Conservation (phyloP, 2,113 vertebrate genomes). For the Sebastes fasciatus region DNA sequence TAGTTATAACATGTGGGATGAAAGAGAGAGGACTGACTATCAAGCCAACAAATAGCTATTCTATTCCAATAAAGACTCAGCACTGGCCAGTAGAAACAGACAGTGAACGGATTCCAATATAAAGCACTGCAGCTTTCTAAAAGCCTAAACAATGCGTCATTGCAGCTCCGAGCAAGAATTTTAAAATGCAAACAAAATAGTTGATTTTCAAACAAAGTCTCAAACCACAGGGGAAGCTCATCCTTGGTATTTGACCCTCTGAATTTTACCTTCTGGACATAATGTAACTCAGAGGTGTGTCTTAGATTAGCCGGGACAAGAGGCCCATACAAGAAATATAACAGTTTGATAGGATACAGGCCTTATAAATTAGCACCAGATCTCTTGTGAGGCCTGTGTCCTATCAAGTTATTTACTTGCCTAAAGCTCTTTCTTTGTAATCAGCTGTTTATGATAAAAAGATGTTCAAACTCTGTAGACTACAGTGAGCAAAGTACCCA, state of each 20-base stretch:
- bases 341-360: background rate
- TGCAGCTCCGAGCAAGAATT: constrained; percentile 11
- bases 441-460: constrained; percentile 20
- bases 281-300: constrained; percentile 6
- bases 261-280: background rate
- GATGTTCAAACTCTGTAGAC: background rate
- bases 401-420: background rate
- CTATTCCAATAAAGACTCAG: constrained; percentile 7
- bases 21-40: background rate
- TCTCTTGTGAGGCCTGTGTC: background rate
- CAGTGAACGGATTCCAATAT: background rate
- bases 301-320: constrained; percentile 3
- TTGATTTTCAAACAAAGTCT: constrained; percentile 31
- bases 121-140: constrained; percentile 12
- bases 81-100: constrained; percentile 12
- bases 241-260: background rate
- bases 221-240: constrained; percentile 22
- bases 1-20: background rate
- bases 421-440: constrained; percentile 15
- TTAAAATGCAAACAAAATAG: constrained; percentile 45
- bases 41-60: background rate
- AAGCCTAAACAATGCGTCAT: constrained; percentile 9
- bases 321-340: background rate
- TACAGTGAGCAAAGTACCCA: background rate
- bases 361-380: background rate